These are phyloP conservation scores for Coturnix japonica DNA, from an alignment of 2,113 vertebrate genomes.

Conservation along the genomic window DNA sequence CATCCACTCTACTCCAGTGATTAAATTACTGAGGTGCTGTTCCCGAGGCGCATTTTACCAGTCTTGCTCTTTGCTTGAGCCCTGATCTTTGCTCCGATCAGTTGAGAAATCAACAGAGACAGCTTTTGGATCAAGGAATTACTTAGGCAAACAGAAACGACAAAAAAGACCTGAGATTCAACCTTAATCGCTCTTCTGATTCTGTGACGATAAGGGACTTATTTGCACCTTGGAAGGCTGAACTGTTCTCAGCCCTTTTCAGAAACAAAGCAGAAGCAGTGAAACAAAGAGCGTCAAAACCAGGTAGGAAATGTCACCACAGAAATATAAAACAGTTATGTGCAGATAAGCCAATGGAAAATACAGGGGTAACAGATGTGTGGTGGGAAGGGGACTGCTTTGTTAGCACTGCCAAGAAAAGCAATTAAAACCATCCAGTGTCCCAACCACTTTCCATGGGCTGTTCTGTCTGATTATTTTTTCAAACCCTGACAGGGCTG, in stretches of 20 bases:
- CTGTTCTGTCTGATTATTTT: not conserved
- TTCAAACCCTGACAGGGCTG: not conserved
- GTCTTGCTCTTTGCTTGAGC: not conserved
- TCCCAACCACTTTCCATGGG: not conserved
- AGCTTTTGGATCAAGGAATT: not conserved
- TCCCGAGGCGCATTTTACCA: not conserved
- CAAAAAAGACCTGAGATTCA: not conserved
- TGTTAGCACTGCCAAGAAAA: not conserved
- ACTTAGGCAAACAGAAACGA: not conserved
- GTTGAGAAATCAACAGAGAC: not conserved
- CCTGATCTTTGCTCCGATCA: not conserved
- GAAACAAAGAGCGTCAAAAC: not conserved
- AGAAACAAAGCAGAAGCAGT: not conserved
- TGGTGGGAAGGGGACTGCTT: not conserved
- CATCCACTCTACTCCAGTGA: not conserved
- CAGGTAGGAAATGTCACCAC: slow-evolving; percentile 8
- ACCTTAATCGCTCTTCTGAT: not conserved
- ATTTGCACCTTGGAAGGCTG: not conserved
- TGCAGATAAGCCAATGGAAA: slow-evolving; percentile 43
- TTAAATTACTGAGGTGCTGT: not conserved
- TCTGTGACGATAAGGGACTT: not conserved
- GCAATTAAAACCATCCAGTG: not conserved
- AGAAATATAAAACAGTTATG: not conserved
- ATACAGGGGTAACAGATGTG: not conserved
- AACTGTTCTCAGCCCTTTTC: not conserved